Percentiles rank a stretch among this genome's conserved stretches.
Evolutionary conservation across 2,113 vertebrate genomes (phyloP).

Genomic region (Anas platyrhynchos): DNA sequence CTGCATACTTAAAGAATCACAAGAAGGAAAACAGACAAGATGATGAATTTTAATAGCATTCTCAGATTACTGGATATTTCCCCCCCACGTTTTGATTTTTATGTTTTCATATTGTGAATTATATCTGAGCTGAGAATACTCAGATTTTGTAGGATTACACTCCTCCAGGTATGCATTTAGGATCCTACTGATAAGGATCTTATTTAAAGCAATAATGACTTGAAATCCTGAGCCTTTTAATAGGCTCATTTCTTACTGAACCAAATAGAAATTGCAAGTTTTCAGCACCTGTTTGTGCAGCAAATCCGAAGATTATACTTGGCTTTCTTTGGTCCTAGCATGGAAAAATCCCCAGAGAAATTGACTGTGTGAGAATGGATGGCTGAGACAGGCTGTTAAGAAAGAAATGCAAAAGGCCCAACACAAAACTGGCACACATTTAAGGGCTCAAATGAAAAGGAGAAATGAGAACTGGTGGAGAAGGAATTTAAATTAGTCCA

Average conservation of each 20-base stretch:
- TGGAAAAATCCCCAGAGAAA: neutral
- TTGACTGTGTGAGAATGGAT: neutral
- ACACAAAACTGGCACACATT: neutral
- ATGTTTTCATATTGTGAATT: neutral
- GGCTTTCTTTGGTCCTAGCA: neutral
- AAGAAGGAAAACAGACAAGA: neutral
- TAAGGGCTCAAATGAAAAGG: neutral
- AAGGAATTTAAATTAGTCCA: neutral
- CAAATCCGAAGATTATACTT: neutral
- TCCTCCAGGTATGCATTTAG: neutral
- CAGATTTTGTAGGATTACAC: neutral
- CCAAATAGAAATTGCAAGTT: neutral
- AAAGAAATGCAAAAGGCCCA: neutral
- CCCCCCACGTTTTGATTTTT: neutral
- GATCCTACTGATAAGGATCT: neutral
- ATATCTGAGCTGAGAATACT: neutral
- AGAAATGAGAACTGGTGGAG: neutral
- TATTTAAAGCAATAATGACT: neutral
- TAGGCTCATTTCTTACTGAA: neutral
- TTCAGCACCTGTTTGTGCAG: neutral
- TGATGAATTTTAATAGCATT: slow-evolving; percentile 35
- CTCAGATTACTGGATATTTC: neutral
- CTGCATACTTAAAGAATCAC: neutral
- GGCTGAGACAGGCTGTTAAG: neutral
- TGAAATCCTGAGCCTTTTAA: neutral